Conservation (phyloP, 2,113 vertebrate genomes). For the Arenaria interpres region DNA sequence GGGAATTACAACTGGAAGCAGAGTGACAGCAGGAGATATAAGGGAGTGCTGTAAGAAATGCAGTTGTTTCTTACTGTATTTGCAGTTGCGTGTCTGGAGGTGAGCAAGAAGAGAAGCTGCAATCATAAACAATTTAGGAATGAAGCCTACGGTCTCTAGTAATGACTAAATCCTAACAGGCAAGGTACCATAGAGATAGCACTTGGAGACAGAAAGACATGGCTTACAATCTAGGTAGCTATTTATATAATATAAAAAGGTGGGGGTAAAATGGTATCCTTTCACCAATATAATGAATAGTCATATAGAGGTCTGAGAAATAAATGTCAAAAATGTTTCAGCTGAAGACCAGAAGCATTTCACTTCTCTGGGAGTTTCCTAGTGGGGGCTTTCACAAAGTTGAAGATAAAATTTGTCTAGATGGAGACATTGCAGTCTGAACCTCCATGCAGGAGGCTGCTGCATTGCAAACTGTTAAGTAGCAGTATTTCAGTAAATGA, state of each 20-base stretch:
- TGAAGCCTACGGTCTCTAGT: background rate
- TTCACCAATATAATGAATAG: background rate
- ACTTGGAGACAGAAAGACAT: background rate
- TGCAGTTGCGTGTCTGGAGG: background rate
- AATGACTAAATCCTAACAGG: background rate
- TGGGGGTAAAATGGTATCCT: background rate
- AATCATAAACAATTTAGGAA: background rate
- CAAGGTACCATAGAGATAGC: background rate
- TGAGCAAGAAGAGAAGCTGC: background rate
- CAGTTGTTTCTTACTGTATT: background rate
- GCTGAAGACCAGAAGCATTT: background rate
- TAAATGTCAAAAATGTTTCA: background rate
- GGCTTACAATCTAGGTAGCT: background rate
- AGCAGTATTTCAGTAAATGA: background rate
- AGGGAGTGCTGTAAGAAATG: background rate
- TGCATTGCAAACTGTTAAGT: background rate
- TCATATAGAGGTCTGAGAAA: background rate
- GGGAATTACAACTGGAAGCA: conserved; percentile 9
- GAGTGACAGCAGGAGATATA: background rate
- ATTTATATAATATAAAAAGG: background rate
- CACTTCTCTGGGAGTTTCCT: background rate
- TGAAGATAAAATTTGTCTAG: background rate
- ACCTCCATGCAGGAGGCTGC: background rate
- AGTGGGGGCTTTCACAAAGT: background rate
- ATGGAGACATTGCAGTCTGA: background rate